These are phyloP conservation scores for Pantala flavescens DNA, from an alignment of 1,140 invertebrate species.

Conservation along the genomic window DNA sequence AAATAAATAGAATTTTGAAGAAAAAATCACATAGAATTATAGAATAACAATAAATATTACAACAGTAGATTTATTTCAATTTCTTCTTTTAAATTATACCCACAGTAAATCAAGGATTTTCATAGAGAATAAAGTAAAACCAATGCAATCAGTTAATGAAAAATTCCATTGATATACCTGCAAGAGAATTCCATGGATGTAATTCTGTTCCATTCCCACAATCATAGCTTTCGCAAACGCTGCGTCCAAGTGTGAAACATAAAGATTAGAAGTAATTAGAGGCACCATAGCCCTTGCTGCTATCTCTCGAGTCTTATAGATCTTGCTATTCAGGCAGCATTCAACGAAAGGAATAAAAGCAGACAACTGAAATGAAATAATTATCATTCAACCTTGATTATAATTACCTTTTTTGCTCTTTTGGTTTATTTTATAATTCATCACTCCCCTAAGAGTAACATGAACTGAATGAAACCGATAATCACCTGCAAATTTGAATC, in stretches of 20 bases:
- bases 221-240: slow-evolving; percentile 30
- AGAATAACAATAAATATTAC: too few relatives aligned
- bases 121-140: too few relatives aligned
- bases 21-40: too few relatives aligned
- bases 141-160: too few relatives aligned
- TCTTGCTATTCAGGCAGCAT: slow-evolving; percentile 33
- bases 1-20: too few relatives aligned
- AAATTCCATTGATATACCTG: slow-evolving; percentile 32
- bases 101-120: too few relatives aligned
- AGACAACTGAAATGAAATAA: slow-evolving; percentile 31
- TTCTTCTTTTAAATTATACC: too few relatives aligned
- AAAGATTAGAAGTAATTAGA: slow-evolving; percentile 38
- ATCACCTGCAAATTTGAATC: slow-evolving; percentile 52
- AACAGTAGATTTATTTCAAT: too few relatives aligned
- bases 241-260: slow-evolving; percentile 25
- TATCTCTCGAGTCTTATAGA: slow-evolving; percentile 52
- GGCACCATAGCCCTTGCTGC: slow-evolving; percentile 54
- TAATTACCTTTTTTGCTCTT: slow-evolving; percentile 13
- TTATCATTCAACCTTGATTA: slow-evolving; percentile 14
- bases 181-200: slow-evolving; percentile 41
- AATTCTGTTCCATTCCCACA: slow-evolving; percentile 35
- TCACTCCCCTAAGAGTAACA: too few relatives aligned
- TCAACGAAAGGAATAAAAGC: slow-evolving; percentile 33
- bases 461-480: not conserved
- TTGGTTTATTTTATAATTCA: slow-evolving; percentile 13